phyloP scores from a whole-genome alignment of 2,113 vertebrate genomes.

The Elaphurus davidianus region DNA sequence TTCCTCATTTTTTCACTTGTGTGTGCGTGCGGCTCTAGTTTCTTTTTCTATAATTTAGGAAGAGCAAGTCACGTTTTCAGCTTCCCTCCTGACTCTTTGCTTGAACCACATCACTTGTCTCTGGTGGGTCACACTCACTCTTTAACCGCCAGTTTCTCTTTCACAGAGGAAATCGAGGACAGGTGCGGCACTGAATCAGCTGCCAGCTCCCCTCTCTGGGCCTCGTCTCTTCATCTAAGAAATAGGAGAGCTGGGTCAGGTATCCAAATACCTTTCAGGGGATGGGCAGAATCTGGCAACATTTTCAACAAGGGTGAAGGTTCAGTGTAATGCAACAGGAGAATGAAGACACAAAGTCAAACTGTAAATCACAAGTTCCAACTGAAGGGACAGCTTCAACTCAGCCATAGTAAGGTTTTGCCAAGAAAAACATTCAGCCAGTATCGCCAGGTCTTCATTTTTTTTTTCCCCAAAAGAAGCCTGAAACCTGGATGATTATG shows the following conservation, averaged over 20 bases:
- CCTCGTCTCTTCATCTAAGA: neutral
- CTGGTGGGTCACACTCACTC: no score
- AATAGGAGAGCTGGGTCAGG: neutral
- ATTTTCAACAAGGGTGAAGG: neutral
- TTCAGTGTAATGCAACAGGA: neutral
- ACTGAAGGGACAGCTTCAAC: neutral
- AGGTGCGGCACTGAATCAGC: neutral
- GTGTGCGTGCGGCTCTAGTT: neutral
- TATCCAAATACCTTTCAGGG: neutral
- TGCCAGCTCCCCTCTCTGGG: neutral
- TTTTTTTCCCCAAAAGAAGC: neutral
- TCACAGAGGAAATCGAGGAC: neutral
- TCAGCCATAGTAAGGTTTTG: neutral
- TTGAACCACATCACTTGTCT: neutral
- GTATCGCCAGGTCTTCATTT: neutral
- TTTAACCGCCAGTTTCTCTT: neutral
- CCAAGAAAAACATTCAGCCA: neutral
- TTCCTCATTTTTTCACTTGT: neutral
- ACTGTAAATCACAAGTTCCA: neutral
- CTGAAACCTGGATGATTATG: neutral
- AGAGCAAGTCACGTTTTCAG: neutral
- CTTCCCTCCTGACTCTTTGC: neutral
- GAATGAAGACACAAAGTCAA: neutral
- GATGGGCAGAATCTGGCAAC: neutral
- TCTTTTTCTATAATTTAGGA: neutral